Base-by-base conservation (phyloP, 1,140 invertebrate species). In the Frieseomelitta varia region DNA sequence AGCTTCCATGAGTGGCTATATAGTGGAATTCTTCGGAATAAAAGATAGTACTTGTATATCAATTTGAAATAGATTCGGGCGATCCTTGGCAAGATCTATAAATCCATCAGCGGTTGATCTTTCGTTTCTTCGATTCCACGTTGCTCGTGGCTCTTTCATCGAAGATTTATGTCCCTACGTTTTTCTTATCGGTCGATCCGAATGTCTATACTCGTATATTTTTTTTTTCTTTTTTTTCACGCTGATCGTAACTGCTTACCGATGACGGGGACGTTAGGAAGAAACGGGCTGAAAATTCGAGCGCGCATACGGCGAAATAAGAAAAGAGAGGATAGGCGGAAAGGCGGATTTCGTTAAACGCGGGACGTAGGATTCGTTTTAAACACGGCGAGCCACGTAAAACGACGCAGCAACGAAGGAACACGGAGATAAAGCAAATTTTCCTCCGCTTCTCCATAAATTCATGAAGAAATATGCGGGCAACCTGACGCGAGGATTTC, bases 281-380 rank as follows among this genome's bases (percentile, higher is more conserved):
- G 79, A 53, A 61, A 63, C 30, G n/a, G 39, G n/a, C 8, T 27
- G 63, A 34, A 55, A 63, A 63, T n/a, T 55, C 30, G 63, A 51
- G 15, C 24, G 15, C 24, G 6, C 1, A 8, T 17, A 30, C 47
- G 24, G 14, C 2, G 68, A 78, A 86, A 79, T 68, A 86, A 58
- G 68, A n/a, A 51, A 53, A 53, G 27, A 30, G 65, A 27, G 58
- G 30, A 77, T 27, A 55, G 39, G n/a, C n/a, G 63, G 15, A 65
- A 68, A 84, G 56, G 53, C 24, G 53, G 69, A 75, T 79, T 75
- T 79, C 55, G 74, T 78, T 83, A 83, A 83, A 82, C 61, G 39
- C 10, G 56, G n/a, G 14, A 68, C 21, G 55, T 53, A 39, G 39
- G 39, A 47, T 76, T 81, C 80, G 72, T 69, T 78, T 84, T 77